A percentile compares a stretch with the other conserved stretches of the same genome.
These are phyloP conservation scores for Camelus dromedarius DNA, from an alignment of 2,113 vertebrate genomes.

Conservation along the genomic window DNA sequence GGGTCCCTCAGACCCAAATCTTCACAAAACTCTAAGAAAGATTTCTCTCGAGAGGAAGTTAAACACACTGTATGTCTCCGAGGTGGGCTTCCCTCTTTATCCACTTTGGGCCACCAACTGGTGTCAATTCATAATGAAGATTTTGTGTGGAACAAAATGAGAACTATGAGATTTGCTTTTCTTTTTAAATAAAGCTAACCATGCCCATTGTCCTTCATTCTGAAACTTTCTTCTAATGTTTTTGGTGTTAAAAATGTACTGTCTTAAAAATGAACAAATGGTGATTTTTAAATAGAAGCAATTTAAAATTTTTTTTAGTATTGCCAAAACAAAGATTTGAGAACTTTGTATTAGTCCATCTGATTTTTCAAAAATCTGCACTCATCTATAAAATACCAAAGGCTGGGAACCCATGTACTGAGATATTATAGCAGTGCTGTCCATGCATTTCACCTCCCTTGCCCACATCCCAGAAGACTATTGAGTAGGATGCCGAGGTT, in stretches of 20 bases:
- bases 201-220: neutral
- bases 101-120: neutral
- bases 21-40: neutral
- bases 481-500: neutral
- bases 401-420: neutral
- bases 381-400: neutral
- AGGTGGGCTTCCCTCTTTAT: neutral
- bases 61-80: neutral
- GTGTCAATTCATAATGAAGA: neutral
- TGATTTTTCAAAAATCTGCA: neutral
- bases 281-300: neutral
- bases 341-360: too few relatives aligned
- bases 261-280: neutral
- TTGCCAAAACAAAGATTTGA: neutral
- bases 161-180: neutral
- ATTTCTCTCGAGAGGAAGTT: neutral
- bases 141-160: neutral
- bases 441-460: fast-evolving
- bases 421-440: neutral
- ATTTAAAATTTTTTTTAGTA: neutral
- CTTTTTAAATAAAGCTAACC: neutral
- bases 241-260: neutral
- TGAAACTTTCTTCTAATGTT: neutral
- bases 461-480: neutral
- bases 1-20: neutral